Conservation (phyloP, 2,113 vertebrate genomes). For the Scortum barcoo region DNA sequence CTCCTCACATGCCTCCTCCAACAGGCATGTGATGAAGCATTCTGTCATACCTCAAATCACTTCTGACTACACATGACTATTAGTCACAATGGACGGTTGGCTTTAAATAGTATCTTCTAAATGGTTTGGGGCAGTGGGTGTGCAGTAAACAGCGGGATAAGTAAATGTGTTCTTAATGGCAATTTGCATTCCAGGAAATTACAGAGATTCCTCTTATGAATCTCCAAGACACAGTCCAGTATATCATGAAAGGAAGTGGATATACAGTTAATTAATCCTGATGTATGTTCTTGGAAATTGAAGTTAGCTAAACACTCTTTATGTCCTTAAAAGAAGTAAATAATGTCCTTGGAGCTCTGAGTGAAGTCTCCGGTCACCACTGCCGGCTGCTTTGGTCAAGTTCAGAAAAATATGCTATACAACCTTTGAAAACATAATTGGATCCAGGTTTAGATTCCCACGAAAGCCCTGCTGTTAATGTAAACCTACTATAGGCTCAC, state of each 20-base stretch:
- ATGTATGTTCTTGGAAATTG: slow-evolving; percentile 1
- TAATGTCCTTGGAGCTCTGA: slow-evolving; percentile 32
- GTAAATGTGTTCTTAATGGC: slow-evolving; percentile 1
- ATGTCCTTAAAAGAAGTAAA: slow-evolving; percentile 46
- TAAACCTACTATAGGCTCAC: slow-evolving; percentile 51
- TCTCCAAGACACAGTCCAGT: not conserved
- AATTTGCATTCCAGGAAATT: not conserved
- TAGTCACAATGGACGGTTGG: not conserved
- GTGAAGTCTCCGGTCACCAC: slow-evolving; percentile 22
- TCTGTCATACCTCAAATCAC: not conserved
- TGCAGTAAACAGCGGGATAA: too few species aligned
- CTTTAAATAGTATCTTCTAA: not conserved
- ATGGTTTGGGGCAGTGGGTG: not conserved
- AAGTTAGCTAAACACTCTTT: slow-evolving; percentile 14
- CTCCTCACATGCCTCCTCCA: not conserved
- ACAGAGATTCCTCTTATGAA: too few species aligned
- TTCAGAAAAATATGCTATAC: slow-evolving; percentile 53
- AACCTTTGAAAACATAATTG: slow-evolving; percentile 72
- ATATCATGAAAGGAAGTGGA: not conserved
- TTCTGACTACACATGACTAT: not conserved
- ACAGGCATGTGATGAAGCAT: not conserved
- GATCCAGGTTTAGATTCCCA: slow-evolving; percentile 61
- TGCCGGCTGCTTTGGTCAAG: slow-evolving; percentile 32
- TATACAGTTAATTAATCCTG: not conserved
- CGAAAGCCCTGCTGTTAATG: slow-evolving; percentile 54